Conservation (phyloP, 2,888 invertebrate species). For the Graphium colonna region DNA sequence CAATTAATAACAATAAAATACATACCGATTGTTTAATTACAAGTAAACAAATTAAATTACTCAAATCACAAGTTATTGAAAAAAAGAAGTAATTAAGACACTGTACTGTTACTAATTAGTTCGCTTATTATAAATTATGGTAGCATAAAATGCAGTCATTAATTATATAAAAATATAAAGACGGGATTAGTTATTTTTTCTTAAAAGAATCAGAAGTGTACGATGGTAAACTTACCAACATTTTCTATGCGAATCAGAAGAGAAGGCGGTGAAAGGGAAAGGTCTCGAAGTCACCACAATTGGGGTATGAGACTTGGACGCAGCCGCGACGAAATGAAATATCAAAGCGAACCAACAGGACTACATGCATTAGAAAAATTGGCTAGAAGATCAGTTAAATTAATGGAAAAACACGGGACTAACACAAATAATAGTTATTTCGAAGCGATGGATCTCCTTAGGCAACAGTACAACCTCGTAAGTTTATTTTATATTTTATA, state of each 20-base stretch:
- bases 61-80: too few relatives aligned
- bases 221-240: slow-evolving; percentile 17
- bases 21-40: too few relatives aligned
- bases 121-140: too few relatives aligned
- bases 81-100: too few relatives aligned
- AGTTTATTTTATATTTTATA: slow-evolving; percentile 3
- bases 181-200: too few relatives aligned
- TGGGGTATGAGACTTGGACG: slow-evolving; percentile 26
- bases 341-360: slow-evolving; percentile 22
- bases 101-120: too few relatives aligned
- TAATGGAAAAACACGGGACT: slow-evolving; percentile 26
- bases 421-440: slow-evolving; percentile 12
- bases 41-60: too few relatives aligned
- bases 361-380: slow-evolving; percentile 28
- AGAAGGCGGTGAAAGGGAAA: background rate
- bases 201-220: too few relatives aligned
- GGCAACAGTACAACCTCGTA: slow-evolving; percentile 33
- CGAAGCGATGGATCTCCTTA: slow-evolving; percentile 27
- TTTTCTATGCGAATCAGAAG: slow-evolving; percentile 1
- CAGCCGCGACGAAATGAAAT: slow-evolving; percentile 16
- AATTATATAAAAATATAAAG: too few relatives aligned
- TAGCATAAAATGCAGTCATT: too few relatives aligned
- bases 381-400: slow-evolving; percentile 18
- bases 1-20: too few relatives aligned
- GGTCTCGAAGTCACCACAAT: slow-evolving; percentile 23